Percentiles rank a stretch among this genome's conserved stretches.
phyloP scores from a whole-genome alignment of 2,797 vertebrate species.

The Eleutherodactylus coqui region DNA sequence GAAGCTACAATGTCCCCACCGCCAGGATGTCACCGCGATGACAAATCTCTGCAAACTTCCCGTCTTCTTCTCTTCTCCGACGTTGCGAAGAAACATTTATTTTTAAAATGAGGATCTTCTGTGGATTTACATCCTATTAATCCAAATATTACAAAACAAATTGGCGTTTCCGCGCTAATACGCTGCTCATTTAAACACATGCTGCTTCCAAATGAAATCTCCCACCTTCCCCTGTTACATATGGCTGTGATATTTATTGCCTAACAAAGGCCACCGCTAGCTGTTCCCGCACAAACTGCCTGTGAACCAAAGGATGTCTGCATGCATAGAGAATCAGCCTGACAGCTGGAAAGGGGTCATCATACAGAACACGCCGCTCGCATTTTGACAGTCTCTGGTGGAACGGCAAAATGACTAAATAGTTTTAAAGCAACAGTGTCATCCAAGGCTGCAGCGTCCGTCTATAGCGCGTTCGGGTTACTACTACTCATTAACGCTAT shows the following conservation, averaged over 20 bases:
- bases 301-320: slow-evolving; percentile 55
- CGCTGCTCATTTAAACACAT: slow-evolving; percentile 6
- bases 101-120: neutral
- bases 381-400: slow-evolving; percentile 30
- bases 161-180: neutral
- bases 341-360: slow-evolving; percentile 56
- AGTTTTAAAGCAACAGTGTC: slow-evolving; percentile 29
- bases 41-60: neutral
- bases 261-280: slow-evolving; percentile 35
- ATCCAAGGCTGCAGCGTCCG: neutral
- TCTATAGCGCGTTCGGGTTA: no score
- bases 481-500: no score
- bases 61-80: neutral
- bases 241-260: slow-evolving; percentile 30
- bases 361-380: slow-evolving; percentile 25
- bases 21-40: neutral
- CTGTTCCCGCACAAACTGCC: slow-evolving; percentile 39
- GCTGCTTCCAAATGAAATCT: slow-evolving; percentile 28
- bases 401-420: slow-evolving; percentile 17
- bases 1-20: no score
- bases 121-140: slow-evolving; percentile 10
- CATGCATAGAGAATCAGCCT: slow-evolving; percentile 49
- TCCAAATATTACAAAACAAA: slow-evolving; percentile 18
- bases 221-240: slow-evolving; percentile 37
- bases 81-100: neutral